phyloP scores from a whole-genome alignment of 2,888 invertebrate genomes.

The Torymus texanus region DNA sequence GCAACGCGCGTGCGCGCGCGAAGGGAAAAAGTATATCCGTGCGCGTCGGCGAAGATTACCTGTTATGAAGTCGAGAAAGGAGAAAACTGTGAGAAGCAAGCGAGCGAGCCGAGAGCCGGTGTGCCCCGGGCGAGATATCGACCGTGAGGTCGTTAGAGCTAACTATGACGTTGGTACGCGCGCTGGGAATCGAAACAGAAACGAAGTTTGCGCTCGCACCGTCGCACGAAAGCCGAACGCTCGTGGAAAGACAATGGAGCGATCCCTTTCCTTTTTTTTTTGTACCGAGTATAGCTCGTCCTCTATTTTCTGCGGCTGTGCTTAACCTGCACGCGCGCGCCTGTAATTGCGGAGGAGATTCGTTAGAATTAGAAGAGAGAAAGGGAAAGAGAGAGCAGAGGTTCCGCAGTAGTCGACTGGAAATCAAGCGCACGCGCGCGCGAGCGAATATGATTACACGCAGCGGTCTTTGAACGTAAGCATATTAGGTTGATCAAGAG shows the following conservation, averaged over 20 bases:
- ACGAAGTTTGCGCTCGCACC: conserved; percentile 45
- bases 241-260: conserved; percentile 39
- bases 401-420: not conserved
- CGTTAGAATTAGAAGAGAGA: conserved; percentile 20
- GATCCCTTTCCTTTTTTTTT: not conserved
- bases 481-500: no score
- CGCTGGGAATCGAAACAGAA: conserved; percentile 37
- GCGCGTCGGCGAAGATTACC: conserved; percentile 36
- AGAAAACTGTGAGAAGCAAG: conserved; percentile 58
- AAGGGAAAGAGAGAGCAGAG: not conserved
- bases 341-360: conserved; percentile 32
- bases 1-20: not conserved
- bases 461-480: no score
- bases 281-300: no score
- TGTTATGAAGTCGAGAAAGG: conserved; percentile 51
- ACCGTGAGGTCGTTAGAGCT: conserved; percentile 49
- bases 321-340: not conserved
- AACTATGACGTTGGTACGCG: conserved; percentile 36
- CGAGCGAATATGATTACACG: no score
- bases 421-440: not conserved
- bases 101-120: conserved; percentile 57
- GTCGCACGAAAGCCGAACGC: conserved; percentile 30
- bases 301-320: not conserved
- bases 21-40: conserved; percentile 20
- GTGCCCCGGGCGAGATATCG: conserved; percentile 58